Evolutionary conservation across 2,888 invertebrate genomes (phyloP).

Genomic region (Helobdella robusta): DNA sequence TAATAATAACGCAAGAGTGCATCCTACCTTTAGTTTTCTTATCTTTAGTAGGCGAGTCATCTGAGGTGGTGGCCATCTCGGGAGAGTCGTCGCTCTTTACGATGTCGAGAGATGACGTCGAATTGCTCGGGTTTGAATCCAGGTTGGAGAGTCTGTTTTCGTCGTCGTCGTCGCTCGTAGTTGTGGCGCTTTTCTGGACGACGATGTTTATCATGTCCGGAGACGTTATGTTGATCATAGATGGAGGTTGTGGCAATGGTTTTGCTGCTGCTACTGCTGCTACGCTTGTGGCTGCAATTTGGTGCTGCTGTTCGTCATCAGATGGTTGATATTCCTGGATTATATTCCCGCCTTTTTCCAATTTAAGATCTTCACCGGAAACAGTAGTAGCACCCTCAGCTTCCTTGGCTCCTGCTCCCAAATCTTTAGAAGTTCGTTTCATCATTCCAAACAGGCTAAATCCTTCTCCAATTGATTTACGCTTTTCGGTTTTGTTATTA

Average conservation of each 20-base stretch:
- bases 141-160: constrained; percentile 4
- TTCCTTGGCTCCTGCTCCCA: constrained; percentile 3
- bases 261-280: not conserved
- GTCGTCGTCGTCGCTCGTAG: too few relatives aligned
- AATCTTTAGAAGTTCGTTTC: constrained; percentile 5
- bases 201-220: constrained; percentile 16
- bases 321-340: not conserved
- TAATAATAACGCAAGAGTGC: too few relatives aligned
- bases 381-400: not conserved
- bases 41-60: constrained; percentile 9
- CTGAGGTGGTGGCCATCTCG: not conserved
- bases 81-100: constrained; percentile 17
- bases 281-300: not conserved
- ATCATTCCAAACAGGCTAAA: constrained; percentile 17
- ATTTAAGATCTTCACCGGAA: not conserved
- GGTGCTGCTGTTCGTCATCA: too few relatives aligned
- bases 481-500: not conserved
- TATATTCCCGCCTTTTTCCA: not conserved
- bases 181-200: constrained; percentile 5
- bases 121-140: constrained; percentile 7
- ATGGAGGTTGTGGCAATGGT: not conserved
- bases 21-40: too few relatives aligned
- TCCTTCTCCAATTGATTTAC: constrained; percentile 1
- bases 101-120: constrained; percentile 10
- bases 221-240: constrained; percentile 10